A percentile compares a stretch with the other conserved stretches of the same genome.
Conservation (phyloP, 1,140 invertebrate species). For the Drosophila hydei region DNA sequence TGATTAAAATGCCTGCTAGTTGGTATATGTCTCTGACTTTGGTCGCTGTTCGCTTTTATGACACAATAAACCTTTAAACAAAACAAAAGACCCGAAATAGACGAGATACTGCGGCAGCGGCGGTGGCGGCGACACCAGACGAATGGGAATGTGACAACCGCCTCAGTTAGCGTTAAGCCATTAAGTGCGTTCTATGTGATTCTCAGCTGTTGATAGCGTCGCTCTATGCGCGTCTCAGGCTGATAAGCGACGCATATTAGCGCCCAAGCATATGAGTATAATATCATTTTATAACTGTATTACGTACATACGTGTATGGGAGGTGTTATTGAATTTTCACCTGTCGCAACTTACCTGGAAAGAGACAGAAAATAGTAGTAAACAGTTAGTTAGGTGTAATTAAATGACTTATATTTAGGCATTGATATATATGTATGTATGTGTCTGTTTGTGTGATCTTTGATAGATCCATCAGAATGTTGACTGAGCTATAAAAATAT, state of each 20-base stretch:
- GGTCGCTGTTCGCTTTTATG: constrained; percentile 27
- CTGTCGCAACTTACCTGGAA: constrained; percentile 60
- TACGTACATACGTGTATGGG: not conserved
- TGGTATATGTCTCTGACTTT: constrained; percentile 4
- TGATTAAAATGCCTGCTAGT: constrained; percentile 39
- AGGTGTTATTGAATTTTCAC: not conserved
- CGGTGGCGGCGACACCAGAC: not conserved
- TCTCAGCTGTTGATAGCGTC: not conserved
- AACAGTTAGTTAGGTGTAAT: constrained; percentile 8
- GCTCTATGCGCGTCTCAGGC: constrained; percentile 2
- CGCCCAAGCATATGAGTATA: not conserved
- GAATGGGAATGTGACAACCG: constrained; percentile 4
- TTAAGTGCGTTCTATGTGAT: not conserved
- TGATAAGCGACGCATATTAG: not conserved
- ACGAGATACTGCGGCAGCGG: constrained; percentile 3
- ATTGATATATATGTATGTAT: too few relatives aligned
- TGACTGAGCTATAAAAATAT: not conserved
- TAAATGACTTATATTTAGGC: too few relatives aligned
- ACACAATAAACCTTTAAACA: constrained; percentile 31
- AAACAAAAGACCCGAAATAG: constrained; percentile 3
- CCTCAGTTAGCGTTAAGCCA: constrained; percentile 1
- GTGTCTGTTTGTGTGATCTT: too few relatives aligned
- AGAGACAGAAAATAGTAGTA: constrained; percentile 16
- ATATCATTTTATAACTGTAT: not conserved
- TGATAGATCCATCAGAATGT: constrained; percentile 4